A percentile compares a stretch with the other conserved stretches of the same genome.
phyloP scores from a whole-genome alignment of 2,888 invertebrate genomes.

The Gymnoscelis rufifasciata region DNA sequence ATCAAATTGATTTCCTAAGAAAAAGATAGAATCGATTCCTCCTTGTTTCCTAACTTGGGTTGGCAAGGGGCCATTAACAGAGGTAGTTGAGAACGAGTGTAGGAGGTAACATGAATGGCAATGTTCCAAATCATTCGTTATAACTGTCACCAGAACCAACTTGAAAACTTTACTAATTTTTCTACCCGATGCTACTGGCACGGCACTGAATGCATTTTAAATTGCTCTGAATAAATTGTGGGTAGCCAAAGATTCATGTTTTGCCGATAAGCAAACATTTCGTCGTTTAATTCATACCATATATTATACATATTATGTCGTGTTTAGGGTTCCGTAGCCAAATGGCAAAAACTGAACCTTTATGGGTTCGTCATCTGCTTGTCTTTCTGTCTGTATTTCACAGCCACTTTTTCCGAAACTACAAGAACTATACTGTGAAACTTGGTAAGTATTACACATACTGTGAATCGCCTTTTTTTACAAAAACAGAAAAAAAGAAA shows the following conservation, averaged over 20 bases:
- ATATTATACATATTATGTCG: too few relatives aligned
- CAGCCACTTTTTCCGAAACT: too few relatives aligned
- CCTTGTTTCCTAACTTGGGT: conserved; percentile 26
- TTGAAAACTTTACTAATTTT: conserved; percentile 28
- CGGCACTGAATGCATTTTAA: conserved; percentile 2
- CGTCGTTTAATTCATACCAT: too few relatives aligned
- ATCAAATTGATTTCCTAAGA: too few relatives aligned
- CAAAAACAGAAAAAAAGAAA: too few relatives aligned
- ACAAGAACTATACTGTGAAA: too few relatives aligned
- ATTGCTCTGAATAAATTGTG: neutral
- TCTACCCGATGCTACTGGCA: conserved; percentile 7
- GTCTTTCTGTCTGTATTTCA: too few relatives aligned
- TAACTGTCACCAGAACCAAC: conserved; percentile 22
- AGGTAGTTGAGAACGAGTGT: conserved; percentile 33
- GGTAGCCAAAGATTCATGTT: neutral
- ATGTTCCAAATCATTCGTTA: conserved; percentile 33
- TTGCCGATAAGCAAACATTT: neutral
- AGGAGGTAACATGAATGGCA: conserved; percentile 38
- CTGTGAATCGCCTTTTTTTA: too few relatives aligned
- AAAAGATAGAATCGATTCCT: neutral
- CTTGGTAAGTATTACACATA: too few relatives aligned
- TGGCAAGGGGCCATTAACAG: conserved; percentile 33
- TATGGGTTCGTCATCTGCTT: too few relatives aligned
- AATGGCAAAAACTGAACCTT: too few relatives aligned
- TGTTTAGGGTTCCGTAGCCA: too few relatives aligned